phyloP scores from a whole-genome alignment of 1,140 invertebrate species.

The Pogonomyrmex californicus region DNA sequence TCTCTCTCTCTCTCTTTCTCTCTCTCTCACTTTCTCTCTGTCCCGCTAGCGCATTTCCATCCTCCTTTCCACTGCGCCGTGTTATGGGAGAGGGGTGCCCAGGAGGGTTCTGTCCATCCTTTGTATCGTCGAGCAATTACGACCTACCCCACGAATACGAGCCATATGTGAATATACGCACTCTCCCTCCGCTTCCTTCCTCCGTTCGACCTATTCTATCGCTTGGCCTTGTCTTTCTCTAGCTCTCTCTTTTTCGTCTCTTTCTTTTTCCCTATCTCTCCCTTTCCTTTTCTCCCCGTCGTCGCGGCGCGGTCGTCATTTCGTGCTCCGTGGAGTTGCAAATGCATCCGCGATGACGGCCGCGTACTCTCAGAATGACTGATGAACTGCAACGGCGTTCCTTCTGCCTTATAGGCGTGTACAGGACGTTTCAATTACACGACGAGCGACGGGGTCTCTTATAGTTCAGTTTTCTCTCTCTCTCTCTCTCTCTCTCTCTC shows the following conservation, averaged over 20 bases:
- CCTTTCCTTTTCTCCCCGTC: constrained; percentile 5
- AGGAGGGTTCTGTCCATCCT: constrained; percentile 83
- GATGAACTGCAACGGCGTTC: constrained; percentile 84
- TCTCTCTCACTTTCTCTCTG: constrained; percentile 55
- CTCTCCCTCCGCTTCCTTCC: not conserved
- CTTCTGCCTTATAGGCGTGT: constrained; percentile 80
- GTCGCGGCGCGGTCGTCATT: constrained; percentile 71
- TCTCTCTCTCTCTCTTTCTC: constrained; percentile 53
- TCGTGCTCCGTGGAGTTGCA: constrained; percentile 77
- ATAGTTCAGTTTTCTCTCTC: constrained; percentile 2
- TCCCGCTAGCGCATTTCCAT: constrained; percentile 43
- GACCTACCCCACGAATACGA: constrained; percentile 81
- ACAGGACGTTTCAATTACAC: constrained; percentile 84
- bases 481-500: not conserved
- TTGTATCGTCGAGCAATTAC: constrained; percentile 85
- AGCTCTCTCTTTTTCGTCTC: not conserved
- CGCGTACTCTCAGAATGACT: constrained; percentile 81
- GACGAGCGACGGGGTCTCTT: constrained; percentile 64
- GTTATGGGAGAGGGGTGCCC: constrained; percentile 77
- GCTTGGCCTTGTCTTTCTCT: not conserved
- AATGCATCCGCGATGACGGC: constrained; percentile 82
- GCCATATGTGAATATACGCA: constrained; percentile 59
- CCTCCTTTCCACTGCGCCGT: constrained; percentile 54
- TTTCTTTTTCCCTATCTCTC: constrained; percentile 35
- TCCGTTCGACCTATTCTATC: constrained; percentile 1